Base-by-base conservation (phyloP, 1,140 invertebrate species). In the Carposina sasakii region DNA sequence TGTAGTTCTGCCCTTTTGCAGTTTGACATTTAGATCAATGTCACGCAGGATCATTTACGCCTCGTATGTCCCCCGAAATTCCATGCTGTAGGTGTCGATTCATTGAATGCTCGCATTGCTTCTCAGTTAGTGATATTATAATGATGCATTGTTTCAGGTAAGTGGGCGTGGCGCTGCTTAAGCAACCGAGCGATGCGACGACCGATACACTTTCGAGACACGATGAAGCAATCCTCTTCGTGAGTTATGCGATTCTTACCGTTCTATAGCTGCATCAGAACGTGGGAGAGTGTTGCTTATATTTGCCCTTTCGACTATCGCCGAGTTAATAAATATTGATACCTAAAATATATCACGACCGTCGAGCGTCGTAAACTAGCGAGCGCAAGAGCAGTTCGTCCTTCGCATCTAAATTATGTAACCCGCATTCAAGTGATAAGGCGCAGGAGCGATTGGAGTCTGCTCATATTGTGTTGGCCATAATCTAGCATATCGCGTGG, bases 141-240 rank as follows among this genome's bases (percentile, higher is more conserved):
- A 81, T 81, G 74, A 79, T 77, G 71, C 64, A 83, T 83, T 83
- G 79, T 81, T 83, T 77, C 75, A 83, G 79, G 79, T 83, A 77
- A 77, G 79, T 72, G 65, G 76, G 73, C 63, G 71, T 63, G 39
- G 50, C 48, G 52, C 28, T 54, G 62, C 61, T 71, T 64, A 57
- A 49, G 65, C 57, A 70, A 76, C 57, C 41, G 50, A 52, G 60
- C 52, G 68, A 72, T 70, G 60, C 51, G 58, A 60, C 60, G 59
- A 58, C 61, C 60, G 66, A 76, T 76, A 74, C 66, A 68, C 58
- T 71, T 74, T 71, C 62, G 60, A 68, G 52, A 54, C 41, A 28
- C 55, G 54, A 59, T 76, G 67, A 67, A 50, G 69, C 66, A 77
- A 78, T 57, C 22, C 50, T 26, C 48, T 52, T 57, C 56, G 64